Evolutionary conservation across 1,140 invertebrate genomes (phyloP).

Genomic region (Brachionus rotundiformis): DNA sequence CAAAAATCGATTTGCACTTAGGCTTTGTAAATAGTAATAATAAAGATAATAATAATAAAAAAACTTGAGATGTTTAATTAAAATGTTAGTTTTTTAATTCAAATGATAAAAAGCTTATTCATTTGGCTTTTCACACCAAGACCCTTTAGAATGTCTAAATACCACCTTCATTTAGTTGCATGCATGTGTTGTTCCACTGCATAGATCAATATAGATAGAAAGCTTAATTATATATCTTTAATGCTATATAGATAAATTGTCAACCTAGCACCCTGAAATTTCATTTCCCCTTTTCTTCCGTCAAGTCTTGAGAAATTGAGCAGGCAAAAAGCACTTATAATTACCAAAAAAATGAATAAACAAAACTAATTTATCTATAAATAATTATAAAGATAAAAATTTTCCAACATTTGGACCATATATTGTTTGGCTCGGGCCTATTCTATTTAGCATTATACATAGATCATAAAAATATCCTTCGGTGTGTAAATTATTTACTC

Average conservation of each 20-base stretch:
- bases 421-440: background rate
- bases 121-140: background rate
- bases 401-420: background rate
- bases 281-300: background rate
- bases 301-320: too few relatives aligned
- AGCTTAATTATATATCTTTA: background rate
- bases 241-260: background rate
- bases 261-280: background rate
- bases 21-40: background rate
- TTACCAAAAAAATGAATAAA: too few relatives aligned
- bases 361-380: background rate
- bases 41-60: too few relatives aligned
- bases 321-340: too few relatives aligned
- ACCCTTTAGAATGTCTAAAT: background rate
- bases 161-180: background rate
- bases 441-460: background rate
- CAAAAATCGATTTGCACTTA: conserved; percentile 36
- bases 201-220: background rate
- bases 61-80: conserved; percentile 47
- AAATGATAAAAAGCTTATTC: conserved; percentile 27
- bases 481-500: background rate
- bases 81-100: conserved; percentile 13
- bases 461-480: background rate
- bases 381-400: background rate
- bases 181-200: background rate